These are phyloP conservation scores for Heliconius ethilla DNA, from an alignment of 2,888 invertebrate genomes.

Conservation along the genomic window DNA sequence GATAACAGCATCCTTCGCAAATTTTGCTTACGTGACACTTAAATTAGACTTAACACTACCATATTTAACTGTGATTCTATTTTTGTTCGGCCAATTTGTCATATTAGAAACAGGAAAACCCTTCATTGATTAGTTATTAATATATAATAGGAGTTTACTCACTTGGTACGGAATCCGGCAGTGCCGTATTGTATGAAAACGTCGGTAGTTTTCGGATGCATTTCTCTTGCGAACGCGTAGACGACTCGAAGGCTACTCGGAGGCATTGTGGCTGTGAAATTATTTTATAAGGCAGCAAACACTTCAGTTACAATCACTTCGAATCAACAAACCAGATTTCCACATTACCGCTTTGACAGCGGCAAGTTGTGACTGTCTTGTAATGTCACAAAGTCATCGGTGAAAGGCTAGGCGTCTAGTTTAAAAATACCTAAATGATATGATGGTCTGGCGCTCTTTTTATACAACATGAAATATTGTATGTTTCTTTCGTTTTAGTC, in stretches of 20 bases:
- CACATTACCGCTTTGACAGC: conserved; percentile 71
- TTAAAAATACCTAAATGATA: neutral
- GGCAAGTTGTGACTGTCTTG: conserved; percentile 43
- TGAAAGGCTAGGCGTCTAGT: conserved; percentile 23
- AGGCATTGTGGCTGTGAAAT: conserved; percentile 75
- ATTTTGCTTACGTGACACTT: conserved; percentile 52
- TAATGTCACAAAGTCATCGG: conserved; percentile 44
- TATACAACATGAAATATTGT: neutral
- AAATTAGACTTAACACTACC: conserved; percentile 24
- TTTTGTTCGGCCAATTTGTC: neutral
- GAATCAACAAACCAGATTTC: conserved; percentile 76
- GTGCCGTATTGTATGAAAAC: conserved; percentile 90
- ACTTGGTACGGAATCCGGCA: conserved; percentile 92
- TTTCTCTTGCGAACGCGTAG: conserved; percentile 89
- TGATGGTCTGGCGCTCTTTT: neutral
- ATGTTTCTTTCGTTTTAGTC: conserved; percentile 28
- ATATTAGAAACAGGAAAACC: conserved; percentile 30
- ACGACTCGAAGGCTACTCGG: conserved; percentile 84
- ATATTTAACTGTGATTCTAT: conserved; percentile 15
- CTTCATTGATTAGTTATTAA: conserved; percentile 41
- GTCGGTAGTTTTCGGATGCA: conserved; percentile 87
- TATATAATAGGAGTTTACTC: conserved; percentile 62
- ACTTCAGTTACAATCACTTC: conserved; percentile 75
- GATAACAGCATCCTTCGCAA: conserved; percentile 47
- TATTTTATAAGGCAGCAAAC: conserved; percentile 74